Percentiles rank a stretch among this genome's conserved stretches.
Conservation (phyloP, 2,888 invertebrate species). For the Synanthedon andrenaeformis region DNA sequence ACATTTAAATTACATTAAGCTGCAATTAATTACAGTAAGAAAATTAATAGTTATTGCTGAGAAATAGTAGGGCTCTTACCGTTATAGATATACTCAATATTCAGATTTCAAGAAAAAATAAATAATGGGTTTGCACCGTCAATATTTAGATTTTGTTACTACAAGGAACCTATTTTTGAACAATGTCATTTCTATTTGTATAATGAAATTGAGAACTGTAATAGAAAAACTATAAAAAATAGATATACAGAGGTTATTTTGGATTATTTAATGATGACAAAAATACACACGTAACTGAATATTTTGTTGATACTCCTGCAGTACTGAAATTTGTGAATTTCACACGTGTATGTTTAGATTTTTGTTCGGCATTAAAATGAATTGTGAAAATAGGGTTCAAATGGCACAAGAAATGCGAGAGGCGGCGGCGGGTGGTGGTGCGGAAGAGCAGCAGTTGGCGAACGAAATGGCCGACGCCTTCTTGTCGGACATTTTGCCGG, state of each 20-base stretch:
- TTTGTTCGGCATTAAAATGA: constrained; percentile 1
- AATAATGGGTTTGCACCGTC: no score
- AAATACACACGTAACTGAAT: constrained; percentile 42
- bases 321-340: constrained; percentile 34
- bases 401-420: constrained; percentile 99
- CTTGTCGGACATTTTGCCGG: constrained; percentile 93
- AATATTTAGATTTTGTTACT: no score
- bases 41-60: no score
- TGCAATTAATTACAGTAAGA: no score
- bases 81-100: no score
- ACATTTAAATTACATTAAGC: no score
- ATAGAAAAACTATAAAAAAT: no score
- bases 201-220: no score
- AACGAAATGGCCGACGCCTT: constrained; percentile 98
- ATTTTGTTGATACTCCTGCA: constrained; percentile 57
- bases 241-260: no score
- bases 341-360: not conserved
- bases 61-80: no score
- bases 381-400: constrained; percentile 77
- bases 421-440: constrained; percentile 83
- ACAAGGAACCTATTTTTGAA: no score
- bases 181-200: constrained; percentile 1
- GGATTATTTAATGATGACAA: constrained; percentile 43
- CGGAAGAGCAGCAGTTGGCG: constrained; percentile 95
- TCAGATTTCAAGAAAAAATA: no score